phyloP scores from a whole-genome alignment of 2,888 invertebrate species.

The Lasioglossum oenotherae region DNA sequence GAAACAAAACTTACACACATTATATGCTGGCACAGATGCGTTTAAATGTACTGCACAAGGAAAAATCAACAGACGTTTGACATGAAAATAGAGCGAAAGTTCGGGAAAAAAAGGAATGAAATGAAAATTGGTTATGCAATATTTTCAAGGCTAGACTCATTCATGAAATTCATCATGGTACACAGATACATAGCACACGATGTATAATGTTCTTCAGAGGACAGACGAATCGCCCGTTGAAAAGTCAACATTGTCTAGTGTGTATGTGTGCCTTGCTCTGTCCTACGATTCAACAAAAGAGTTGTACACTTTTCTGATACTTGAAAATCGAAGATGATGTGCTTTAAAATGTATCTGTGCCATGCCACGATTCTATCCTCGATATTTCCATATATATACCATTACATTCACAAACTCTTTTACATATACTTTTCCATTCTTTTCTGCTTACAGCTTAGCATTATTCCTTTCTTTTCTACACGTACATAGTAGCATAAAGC shows the following conservation, averaged over 20 bases:
- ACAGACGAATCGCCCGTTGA: conserved; percentile 55
- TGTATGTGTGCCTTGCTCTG: conserved; percentile 75
- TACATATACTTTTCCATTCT: conserved; percentile 58
- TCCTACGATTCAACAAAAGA: conserved; percentile 52
- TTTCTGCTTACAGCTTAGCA: conserved; percentile 71
- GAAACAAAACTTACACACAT: conserved; percentile 62
- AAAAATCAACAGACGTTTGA: conserved; percentile 81
- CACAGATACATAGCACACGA: conserved; percentile 82
- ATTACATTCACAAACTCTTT: conserved; percentile 60
- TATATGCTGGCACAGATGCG: conserved; percentile 82
- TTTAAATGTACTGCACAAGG: conserved; percentile 81
- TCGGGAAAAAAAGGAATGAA: conserved; percentile 46
- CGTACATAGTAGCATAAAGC: conserved; percentile 51
- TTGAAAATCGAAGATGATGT: conserved; percentile 64
- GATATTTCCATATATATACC: conserved; percentile 58
- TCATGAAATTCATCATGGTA: conserved; percentile 77
- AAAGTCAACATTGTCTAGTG: conserved; percentile 67
- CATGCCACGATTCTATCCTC: conserved; percentile 76
- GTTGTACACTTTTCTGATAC: conserved; percentile 49
- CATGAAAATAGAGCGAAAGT: conserved; percentile 81
- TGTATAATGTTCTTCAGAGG: conserved; percentile 61
- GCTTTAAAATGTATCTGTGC: conserved; percentile 82
- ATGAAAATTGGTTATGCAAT: conserved; percentile 59
- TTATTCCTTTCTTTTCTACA: conserved; percentile 42
- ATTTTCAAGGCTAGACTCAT: conserved; percentile 62